phyloP scores from a whole-genome alignment of 2,888 invertebrate species.

The Pharmacophagus antenor region DNA sequence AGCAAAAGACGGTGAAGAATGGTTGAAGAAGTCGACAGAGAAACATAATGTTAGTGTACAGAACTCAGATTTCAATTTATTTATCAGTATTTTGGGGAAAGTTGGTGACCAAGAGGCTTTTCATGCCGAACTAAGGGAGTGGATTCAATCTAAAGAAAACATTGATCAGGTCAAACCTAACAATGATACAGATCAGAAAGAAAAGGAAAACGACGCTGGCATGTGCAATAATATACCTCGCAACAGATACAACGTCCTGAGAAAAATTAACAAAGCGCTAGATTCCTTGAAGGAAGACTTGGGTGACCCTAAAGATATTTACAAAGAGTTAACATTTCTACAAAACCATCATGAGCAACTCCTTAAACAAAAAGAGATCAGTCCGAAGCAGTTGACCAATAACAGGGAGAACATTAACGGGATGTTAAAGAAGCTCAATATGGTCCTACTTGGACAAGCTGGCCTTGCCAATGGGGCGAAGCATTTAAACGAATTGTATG shows the following conservation, averaged over 20 bases:
- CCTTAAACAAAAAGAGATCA: constrained; percentile 56
- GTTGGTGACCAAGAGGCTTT: constrained; percentile 74
- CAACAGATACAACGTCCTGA: constrained; percentile 54
- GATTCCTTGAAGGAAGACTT: constrained; percentile 63
- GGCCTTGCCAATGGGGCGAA: constrained; percentile 75
- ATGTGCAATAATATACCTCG: constrained; percentile 53
- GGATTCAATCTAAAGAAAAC: constrained; percentile 44
- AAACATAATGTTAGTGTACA: constrained; percentile 61
- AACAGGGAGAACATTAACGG: constrained; percentile 65
- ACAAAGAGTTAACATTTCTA: constrained; percentile 62
- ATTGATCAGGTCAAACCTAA: constrained; percentile 34
- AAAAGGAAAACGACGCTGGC: constrained; percentile 20
- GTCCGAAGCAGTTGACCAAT: constrained; percentile 51
- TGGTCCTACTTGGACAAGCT: constrained; percentile 81
- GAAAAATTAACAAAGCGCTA: constrained; percentile 56
- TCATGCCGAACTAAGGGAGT: constrained; percentile 70
- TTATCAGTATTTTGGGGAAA: constrained; percentile 74
- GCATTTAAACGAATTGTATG: constrained; percentile 67
- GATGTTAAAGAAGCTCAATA: constrained; percentile 75
- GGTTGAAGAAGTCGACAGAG: constrained; percentile 58
- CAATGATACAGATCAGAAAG: constrained; percentile 33
- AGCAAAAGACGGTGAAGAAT: constrained; percentile 67
- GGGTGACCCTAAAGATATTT: constrained; percentile 75
- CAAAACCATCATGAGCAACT: constrained; percentile 69
- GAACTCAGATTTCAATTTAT: constrained; percentile 54